Percentiles rank a stretch among this genome's conserved stretches.
Evolutionary conservation across 2,888 invertebrate genomes (phyloP).

Genomic region (Tetragnatha montana): DNA sequence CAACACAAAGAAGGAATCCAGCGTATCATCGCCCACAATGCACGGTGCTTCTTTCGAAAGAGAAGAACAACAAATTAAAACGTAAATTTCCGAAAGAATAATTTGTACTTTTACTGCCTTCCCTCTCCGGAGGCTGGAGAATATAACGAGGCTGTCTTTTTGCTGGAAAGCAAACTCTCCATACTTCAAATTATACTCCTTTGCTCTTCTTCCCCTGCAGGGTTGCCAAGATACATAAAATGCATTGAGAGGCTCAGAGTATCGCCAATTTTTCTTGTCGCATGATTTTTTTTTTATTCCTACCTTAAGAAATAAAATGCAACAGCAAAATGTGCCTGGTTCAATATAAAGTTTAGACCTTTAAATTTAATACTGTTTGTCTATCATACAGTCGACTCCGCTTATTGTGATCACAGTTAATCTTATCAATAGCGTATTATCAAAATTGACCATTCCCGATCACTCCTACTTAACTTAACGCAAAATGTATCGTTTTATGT

Average conservation of each 20-base stretch:
- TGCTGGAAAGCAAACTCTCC: neutral
- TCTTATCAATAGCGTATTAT: no score
- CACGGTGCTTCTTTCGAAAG: neutral
- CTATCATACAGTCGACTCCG: no score
- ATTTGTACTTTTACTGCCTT: neutral
- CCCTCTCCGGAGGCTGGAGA: neutral
- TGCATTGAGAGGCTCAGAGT: neutral
- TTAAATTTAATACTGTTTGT: no score
- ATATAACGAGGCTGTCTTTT: neutral
- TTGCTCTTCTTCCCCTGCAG: constrained; percentile 11
- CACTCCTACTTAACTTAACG: no score
- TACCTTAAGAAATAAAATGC: no score
- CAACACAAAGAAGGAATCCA: neutral
- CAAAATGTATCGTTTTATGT: no score
- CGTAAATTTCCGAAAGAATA: neutral
- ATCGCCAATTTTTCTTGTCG: constrained; percentile 17
- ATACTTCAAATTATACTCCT: constrained; percentile 13
- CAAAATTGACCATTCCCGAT: no score
- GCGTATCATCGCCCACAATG: neutral
- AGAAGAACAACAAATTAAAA: neutral
- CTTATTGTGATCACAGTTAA: no score
- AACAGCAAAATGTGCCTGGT: no score
- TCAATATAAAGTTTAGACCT: no score
- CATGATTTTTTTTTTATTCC: no score
- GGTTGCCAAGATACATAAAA: constrained; percentile 13